Evolutionary conservation across 1,140 invertebrate genomes (phyloP).

Genomic region (Palaemon carinicauda): DNA sequence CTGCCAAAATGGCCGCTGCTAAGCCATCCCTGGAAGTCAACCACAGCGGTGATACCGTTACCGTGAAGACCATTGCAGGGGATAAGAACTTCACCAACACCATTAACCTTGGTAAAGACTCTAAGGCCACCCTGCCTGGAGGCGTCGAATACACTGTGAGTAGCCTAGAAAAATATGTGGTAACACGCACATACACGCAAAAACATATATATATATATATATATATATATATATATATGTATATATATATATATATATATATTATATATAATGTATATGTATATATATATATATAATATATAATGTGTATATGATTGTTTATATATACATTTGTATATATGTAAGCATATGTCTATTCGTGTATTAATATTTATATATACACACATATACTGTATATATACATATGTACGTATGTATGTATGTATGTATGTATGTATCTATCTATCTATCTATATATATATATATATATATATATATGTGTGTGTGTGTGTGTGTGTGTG

Average conservation of each 20-base stretch:
- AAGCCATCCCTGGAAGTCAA: constrained; percentile 11
- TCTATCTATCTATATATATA: background rate
- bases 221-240: background rate
- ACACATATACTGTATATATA: no score
- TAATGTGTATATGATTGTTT: no score
- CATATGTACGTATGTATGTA: background rate
- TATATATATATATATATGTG: no score
- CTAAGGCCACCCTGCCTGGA: constrained; percentile 27
- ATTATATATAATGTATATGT: no score
- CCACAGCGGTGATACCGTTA: background rate
- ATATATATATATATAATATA: no score
- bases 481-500: no score
- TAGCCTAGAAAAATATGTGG: background rate
- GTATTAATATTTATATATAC: background rate
- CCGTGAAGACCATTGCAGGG: constrained; percentile 20
- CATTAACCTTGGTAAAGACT: constrained; percentile 28
- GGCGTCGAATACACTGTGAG: constrained; percentile 38
- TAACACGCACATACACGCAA: background rate
- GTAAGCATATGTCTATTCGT: background rate
- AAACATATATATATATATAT: background rate
- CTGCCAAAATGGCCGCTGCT: background rate
- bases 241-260: background rate
- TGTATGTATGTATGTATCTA: background rate
- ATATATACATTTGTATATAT: background rate
- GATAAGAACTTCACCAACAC: constrained; percentile 49